Conservation (phyloP, 2,113 vertebrate genomes). For the Megatriorchis doriae region DNA sequence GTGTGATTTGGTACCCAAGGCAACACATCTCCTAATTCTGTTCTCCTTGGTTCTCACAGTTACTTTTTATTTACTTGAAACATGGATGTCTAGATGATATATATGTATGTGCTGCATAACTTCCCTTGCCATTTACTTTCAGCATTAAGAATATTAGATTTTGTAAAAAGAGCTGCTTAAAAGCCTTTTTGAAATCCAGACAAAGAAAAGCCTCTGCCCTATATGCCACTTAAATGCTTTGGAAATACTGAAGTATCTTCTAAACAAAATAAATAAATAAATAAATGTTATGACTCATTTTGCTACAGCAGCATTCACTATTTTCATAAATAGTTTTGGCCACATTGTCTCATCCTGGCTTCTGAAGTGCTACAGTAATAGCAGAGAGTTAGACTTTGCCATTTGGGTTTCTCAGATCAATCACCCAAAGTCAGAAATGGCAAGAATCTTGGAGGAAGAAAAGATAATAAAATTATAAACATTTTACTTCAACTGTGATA, state of each 20-base stretch:
- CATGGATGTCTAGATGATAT: slow-evolving; percentile 23
- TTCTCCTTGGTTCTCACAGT: not conserved
- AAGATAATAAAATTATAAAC: slow-evolving; percentile 30
- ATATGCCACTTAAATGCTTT: not conserved
- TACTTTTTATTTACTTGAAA: slow-evolving; percentile 8
- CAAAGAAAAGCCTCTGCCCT: slow-evolving; percentile 21
- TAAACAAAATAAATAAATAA: slow-evolving; percentile 28
- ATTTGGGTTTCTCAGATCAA: slow-evolving; percentile 79
- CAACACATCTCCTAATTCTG: not conserved
- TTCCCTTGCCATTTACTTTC: not conserved
- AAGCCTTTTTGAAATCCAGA: slow-evolving; percentile 52
- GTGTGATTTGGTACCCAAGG: not conserved
- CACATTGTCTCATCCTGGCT: slow-evolving; percentile 75
- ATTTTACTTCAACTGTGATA: slow-evolving; percentile 21
- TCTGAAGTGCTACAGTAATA: slow-evolving; percentile 76
- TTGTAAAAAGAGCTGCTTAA: slow-evolving; percentile 43
- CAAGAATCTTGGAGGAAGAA: slow-evolving; percentile 60
- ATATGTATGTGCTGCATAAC: slow-evolving; percentile 28
- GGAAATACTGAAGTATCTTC: not conserved
- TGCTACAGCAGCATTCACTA: slow-evolving; percentile 59
- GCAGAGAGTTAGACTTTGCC: slow-evolving; percentile 73
- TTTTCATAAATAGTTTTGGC: slow-evolving; percentile 74
- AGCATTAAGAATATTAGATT: slow-evolving; percentile 39
- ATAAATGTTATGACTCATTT: slow-evolving; percentile 66
- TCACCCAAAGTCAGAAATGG: slow-evolving; percentile 65